Percentiles rank a stretch among this genome's conserved stretches.
These are phyloP conservation scores for Pseudomyrmex flavicornis DNA, from an alignment of 1,140 invertebrate species.

Conservation along the genomic window DNA sequence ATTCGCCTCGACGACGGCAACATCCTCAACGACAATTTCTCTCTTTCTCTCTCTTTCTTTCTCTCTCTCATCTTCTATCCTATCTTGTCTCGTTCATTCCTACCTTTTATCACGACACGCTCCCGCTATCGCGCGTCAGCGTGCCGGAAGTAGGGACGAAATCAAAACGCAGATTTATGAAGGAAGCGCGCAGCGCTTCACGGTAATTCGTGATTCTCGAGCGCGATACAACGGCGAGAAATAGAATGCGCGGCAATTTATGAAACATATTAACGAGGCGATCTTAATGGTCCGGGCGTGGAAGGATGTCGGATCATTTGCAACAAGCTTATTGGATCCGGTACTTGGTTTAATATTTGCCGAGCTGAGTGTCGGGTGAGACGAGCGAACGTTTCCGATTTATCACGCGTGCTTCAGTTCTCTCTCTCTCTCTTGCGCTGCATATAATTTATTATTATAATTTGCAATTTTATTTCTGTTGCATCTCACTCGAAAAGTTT, in stretches of 20 bases:
- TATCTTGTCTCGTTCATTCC: constrained; percentile 2
- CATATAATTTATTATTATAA: too few relatives aligned
- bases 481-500: too few relatives aligned
- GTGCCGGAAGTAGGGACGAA: constrained; percentile 33
- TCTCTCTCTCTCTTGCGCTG: too few relatives aligned
- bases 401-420: neutral
- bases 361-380: neutral
- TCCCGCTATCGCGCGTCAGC: constrained; percentile 38
- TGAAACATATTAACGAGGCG: constrained; percentile 21
- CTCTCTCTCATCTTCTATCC: too few relatives aligned
- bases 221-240: neutral
- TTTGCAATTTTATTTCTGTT: too few relatives aligned
- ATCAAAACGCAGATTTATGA: constrained; percentile 65
- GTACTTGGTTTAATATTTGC: constrained; percentile 17
- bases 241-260: neutral
- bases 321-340: constrained; percentile 16
- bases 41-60: neutral
- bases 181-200: constrained; percentile 1
- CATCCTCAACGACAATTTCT: constrained; percentile 52
- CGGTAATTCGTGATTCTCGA: neutral
- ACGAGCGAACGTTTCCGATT: neutral
- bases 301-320: constrained; percentile 6
- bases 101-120: constrained; percentile 7
- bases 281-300: neutral
- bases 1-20: constrained; percentile 58